Evolutionary conservation across 2,888 invertebrate species (phyloP).

Genomic region (Allolobophora icterica): DNA sequence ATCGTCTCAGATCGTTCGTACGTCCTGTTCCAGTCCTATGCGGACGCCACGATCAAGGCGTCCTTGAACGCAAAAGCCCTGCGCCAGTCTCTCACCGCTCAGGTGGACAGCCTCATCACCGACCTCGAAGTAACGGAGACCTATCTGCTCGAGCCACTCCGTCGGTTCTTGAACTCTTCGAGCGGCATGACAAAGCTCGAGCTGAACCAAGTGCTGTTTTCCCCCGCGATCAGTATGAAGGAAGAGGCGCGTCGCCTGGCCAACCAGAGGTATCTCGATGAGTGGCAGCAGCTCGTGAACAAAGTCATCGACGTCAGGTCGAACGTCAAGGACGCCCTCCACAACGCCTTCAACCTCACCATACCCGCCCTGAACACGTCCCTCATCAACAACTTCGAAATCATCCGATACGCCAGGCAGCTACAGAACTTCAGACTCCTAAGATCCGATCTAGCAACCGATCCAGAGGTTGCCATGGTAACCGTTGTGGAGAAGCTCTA

Average conservation of each 20-base stretch:
- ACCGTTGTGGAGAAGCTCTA: constrained; percentile 33
- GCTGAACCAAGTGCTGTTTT: constrained; percentile 7
- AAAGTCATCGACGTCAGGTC: constrained; percentile 36
- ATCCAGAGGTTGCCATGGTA: neutral
- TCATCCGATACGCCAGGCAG: constrained; percentile 26
- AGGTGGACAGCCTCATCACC: neutral
- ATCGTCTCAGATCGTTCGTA: neutral
- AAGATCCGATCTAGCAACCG: neutral
- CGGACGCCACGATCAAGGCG: neutral
- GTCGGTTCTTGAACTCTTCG: constrained; percentile 20
- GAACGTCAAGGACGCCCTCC: constrained; percentile 30
- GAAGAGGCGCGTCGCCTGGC: neutral
- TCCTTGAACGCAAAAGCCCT: neutral
- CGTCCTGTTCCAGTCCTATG: constrained; percentile 26
- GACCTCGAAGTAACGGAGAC: neutral
- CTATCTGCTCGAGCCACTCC: constrained; percentile 23
- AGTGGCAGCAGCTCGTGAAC: constrained; percentile 36
- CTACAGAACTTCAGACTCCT: neutral
- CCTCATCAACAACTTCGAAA: constrained; percentile 29
- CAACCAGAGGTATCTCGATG: constrained; percentile 27
- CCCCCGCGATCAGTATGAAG: neutral
- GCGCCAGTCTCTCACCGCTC: constrained; percentile 5
- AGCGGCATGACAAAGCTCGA: constrained; percentile 37
- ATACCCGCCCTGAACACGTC: constrained; percentile 36
- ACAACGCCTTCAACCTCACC: constrained; percentile 34